Conservation (phyloP, 2,797 vertebrate species). For the Squalus acanthias region DNA sequence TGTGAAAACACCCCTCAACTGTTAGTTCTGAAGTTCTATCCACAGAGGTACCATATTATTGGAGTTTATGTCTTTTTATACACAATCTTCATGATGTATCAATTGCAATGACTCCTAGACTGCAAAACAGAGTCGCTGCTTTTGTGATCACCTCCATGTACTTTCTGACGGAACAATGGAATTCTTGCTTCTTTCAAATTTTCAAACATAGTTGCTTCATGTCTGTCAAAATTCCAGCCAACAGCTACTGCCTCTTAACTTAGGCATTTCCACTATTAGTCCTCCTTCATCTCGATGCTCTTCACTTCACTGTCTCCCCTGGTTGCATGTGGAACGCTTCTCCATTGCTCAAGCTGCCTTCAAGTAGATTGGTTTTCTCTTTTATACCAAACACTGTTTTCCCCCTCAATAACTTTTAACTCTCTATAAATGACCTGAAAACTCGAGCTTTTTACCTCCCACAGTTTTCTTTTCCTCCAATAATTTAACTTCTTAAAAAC, state of each 20-base stretch:
- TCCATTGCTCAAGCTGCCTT: not conserved
- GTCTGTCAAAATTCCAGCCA: not conserved
- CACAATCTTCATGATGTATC: not conserved
- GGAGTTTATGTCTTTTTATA: not conserved
- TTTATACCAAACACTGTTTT: not conserved
- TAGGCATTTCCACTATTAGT: not conserved
- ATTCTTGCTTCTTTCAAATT: not conserved
- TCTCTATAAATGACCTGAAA: not conserved
- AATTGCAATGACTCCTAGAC: not conserved
- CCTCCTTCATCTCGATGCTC: not conserved
- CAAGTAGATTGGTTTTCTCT: too few relatives aligned
- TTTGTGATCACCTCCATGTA: not conserved
- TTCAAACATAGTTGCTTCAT: not conserved
- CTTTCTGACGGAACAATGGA: not conserved
- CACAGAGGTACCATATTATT: not conserved
- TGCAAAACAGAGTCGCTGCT: not conserved
- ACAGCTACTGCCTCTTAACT: not conserved
- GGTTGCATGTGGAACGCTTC: not conserved
- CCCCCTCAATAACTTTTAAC: not conserved
- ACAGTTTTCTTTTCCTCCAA: not conserved
- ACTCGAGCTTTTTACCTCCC: not conserved
- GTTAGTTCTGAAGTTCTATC: not conserved
- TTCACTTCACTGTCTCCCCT: not conserved
- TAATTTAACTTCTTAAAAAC: too few relatives aligned
- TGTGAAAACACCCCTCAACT: not conserved